Base-by-base conservation (phyloP, 2,113 vertebrate species). In the Lepus timidus region DNA sequence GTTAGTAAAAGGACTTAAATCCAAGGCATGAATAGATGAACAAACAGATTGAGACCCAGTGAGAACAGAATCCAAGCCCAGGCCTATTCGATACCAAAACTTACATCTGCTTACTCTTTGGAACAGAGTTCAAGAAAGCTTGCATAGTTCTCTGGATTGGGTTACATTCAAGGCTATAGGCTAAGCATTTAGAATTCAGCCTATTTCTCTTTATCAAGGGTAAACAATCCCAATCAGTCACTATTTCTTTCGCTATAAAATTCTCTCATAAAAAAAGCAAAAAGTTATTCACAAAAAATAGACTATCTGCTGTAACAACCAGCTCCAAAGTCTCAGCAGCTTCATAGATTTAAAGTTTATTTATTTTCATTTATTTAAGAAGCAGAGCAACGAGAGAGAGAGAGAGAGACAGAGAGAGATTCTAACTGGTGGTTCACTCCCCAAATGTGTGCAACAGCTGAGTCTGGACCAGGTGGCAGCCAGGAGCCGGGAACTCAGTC, bases 51-150 rank as follows among this genome's bases (percentile, higher is more conserved):
- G 16, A n/a, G 39, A 65, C 44, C 55, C 64, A 78, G 20, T 4
- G 62, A 73, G 65, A 90, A 1, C 55, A 83, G 93, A 94, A 76
- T 78, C 76, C 33, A 90, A 86, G n/a, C 31, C 31, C 36, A 75
- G 39, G 55, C 62, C 27, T 90, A 55, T 51, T 68, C 49, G 44
- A 75, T 11, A 92, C 3, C 13, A 81, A 94, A 80, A 31, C 25
- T 9, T 82, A 29, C 17, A 31, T 73, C 49, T 67, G 82, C 49
- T 39, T 6, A 89, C 52, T 74, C 49, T 88, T 93, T 80, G 58
- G 61, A 92, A 81, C 29, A 82, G 36, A 76, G 4, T 91, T 49
- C 31, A 83, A 74, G 44, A 76, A 90, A 91, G 20, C 20, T 52
- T 75, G 36, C 25, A 20, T 44, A 22, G 13, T 52, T 92, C 52